phyloP scores from a whole-genome alignment of 2,888 invertebrate species.

The Gryllus longicercus region DNA sequence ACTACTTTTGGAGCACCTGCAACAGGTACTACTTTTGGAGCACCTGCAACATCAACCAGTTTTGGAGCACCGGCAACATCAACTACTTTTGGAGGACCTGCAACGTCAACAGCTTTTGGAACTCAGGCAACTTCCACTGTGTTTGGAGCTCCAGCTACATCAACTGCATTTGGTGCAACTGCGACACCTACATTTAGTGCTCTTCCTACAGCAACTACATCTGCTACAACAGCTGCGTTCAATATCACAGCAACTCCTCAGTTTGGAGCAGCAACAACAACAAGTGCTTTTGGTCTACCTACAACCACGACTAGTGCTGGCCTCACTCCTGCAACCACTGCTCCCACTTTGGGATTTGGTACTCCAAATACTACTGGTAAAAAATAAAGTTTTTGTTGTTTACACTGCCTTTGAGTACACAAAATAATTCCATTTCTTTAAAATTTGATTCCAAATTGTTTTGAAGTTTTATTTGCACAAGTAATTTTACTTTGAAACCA shows the following conservation, averaged over 20 bases:
- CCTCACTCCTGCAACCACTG: neutral
- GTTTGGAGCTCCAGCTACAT: conserved; percentile 27
- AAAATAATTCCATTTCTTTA: too few species aligned
- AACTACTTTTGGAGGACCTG: conserved; percentile 38
- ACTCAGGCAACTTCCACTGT: neutral
- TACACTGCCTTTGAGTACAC: too few species aligned
- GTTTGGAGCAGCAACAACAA: conserved; percentile 5
- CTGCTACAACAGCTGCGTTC: conserved; percentile 18
- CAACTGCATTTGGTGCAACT: conserved; percentile 21
- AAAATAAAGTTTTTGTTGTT: too few species aligned
- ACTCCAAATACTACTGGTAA: neutral
- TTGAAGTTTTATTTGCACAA: too few species aligned
- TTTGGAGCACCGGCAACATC: conserved; percentile 37
- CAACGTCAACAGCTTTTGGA: conserved; percentile 19
- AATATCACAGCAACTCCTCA: neutral
- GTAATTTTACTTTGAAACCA: too few species aligned
- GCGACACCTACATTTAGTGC: neutral
- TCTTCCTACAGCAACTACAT: conserved; percentile 19
- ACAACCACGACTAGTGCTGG: conserved; percentile 3
- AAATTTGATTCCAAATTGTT: too few species aligned
- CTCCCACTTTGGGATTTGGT: neutral
- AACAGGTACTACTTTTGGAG: conserved; percentile 47
- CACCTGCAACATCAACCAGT: conserved; percentile 35
- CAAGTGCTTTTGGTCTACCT: neutral
- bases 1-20: conserved; percentile 35